These are phyloP conservation scores for Myotis pilosus DNA, from an alignment of 2,797 vertebrate genomes.

Conservation along the genomic window DNA sequence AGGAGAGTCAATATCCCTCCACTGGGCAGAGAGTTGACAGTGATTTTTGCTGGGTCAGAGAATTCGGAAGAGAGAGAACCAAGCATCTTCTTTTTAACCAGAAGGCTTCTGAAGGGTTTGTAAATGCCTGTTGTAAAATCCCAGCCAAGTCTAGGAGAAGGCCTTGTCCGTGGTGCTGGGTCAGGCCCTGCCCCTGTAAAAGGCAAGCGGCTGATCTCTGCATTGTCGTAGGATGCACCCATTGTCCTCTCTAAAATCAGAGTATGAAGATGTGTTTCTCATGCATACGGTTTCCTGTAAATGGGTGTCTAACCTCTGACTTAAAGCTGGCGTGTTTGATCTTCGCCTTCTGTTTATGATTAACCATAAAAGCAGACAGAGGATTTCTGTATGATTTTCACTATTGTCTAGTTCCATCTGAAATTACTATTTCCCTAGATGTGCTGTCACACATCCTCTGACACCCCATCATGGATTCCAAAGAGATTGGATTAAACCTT, in stretches of 20 bases:
- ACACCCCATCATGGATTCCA: neutral
- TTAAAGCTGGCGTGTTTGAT: neutral
- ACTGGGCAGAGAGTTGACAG: constrained; percentile 85
- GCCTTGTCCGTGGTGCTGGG: neutral
- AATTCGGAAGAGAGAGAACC: constrained; percentile 83
- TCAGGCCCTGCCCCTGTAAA: neutral
- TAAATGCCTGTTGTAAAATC: constrained; percentile 72
- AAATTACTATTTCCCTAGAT: neutral
- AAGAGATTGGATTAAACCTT: neutral
- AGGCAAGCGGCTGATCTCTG: neutral
- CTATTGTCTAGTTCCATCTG: neutral
- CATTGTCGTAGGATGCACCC: neutral
- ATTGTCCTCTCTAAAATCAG: neutral
- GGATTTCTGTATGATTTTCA: neutral
- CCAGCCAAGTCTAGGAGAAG: constrained; percentile 55
- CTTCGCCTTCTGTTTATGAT: neutral
- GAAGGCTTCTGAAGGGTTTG: constrained; percentile 75
- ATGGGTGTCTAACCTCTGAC: neutral
- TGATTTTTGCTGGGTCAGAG: constrained; percentile 88
- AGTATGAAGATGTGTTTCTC: neutral
- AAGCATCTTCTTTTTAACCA: constrained; percentile 81
- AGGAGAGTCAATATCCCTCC: constrained; percentile 83
- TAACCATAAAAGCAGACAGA: neutral
- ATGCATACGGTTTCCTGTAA: neutral
- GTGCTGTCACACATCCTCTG: neutral